Evolutionary conservation across 1,140 invertebrate species (phyloP).

Genomic region (Euura saliciscinereae): DNA sequence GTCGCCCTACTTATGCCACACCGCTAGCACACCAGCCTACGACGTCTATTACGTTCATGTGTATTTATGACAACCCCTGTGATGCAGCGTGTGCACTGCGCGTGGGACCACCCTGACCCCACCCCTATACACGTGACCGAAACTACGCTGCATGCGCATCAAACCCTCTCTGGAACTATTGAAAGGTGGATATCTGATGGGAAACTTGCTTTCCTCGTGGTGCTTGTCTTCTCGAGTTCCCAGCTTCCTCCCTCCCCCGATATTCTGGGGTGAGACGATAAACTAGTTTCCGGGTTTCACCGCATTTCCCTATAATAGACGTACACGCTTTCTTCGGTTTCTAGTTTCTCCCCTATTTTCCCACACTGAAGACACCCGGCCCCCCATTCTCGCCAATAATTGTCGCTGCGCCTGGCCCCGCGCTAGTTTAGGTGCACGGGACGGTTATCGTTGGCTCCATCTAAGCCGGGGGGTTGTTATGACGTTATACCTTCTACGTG

Average conservation of each 20-base stretch:
- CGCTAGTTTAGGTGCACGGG: background rate
- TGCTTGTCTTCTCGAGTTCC: constrained; percentile 15
- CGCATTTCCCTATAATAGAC: background rate
- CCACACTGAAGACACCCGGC: background rate
- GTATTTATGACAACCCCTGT: constrained; percentile 15
- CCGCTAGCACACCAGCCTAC: constrained; percentile 3
- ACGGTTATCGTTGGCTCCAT: background rate
- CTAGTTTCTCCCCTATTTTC: background rate
- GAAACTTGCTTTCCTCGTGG: constrained; percentile 5
- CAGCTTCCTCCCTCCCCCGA: constrained; percentile 10
- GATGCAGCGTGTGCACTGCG: constrained; percentile 16
- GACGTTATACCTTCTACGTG: background rate
- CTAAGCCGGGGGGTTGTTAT: background rate
- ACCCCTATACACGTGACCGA: constrained; percentile 6
- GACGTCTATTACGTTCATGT: constrained; percentile 12
- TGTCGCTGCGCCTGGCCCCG: background rate
- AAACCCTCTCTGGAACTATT: background rate
- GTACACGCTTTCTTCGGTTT: background rate
- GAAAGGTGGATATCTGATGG: no score
- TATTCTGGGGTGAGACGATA: constrained; percentile 18
- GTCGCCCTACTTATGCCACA: constrained; percentile 12
- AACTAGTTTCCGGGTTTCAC: background rate
- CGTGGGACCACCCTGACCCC: constrained; percentile 10
- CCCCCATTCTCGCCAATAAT: background rate
- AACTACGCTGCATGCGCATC: no score